Evolutionary conservation across 2,888 invertebrate species (phyloP), one percentile per base, ranked within the genome.

Genomic region (Melinopterus prodromus): DNA sequence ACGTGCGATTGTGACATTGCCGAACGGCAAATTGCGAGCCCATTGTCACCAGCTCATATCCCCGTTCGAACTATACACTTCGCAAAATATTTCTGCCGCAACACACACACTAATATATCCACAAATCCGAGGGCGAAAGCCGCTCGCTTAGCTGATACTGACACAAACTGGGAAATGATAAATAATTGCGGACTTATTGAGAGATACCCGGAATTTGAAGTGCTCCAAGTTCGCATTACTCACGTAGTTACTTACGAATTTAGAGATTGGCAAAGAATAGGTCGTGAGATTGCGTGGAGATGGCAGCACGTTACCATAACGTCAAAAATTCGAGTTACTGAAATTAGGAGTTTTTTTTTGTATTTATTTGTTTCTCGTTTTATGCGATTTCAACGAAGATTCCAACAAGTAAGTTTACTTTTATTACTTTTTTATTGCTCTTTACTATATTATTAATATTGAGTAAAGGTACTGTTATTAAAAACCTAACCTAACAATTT

Each of bases 1-100:
- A 77, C 79, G 72, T 77, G 77, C 77, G 53, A 77, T 16, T 77
- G 37, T 16, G 71, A 38, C 79, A 79, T 79, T 74, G 16, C 69
- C 72, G 16, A 74, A n/a, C 12, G 74, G 53, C 53, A 53, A 53
- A 53, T 53, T 53, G 53, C 12, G 53, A 53, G 53, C 53, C 53
- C 53, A 53, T 53, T 53, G 53, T 53, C 12, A 53, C 53, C 53
- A 53, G 53, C 9, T 36, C n/a, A 74, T 74, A 26, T 9, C 35
- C 37, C 35, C 74, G 15, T 26, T 74, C 74, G 3, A 74, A 36
- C 37, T 2, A 74, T 16, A 74, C 74, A 74, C 37, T 74, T 35
- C 6, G 6, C 36, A 35, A 4, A 35, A 53, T 53, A 26, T 53
- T 53, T 7, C 53, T 7, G 53, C 7, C 12, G 9, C 9, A 53